A percentile compares a stretch with the other conserved stretches of the same genome.
These are phyloP conservation scores for Macroramphosus scolopax DNA, from an alignment of 2,797 vertebrate species.

Conservation along the genomic window DNA sequence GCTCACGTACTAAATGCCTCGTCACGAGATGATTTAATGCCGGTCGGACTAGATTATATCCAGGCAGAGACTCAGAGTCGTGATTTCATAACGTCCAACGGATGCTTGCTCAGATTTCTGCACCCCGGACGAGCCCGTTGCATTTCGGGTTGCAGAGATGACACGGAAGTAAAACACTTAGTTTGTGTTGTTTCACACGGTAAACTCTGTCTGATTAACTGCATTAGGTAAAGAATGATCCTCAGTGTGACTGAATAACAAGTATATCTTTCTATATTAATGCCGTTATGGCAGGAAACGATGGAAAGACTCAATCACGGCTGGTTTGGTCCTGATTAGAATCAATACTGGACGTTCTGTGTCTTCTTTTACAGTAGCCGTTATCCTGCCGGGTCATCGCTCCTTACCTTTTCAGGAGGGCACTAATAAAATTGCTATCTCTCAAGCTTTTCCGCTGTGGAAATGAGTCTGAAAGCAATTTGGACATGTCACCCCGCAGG, in stretches of 20 bases:
- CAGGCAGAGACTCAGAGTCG: conserved; percentile 2
- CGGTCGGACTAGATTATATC: conserved; percentile 33
- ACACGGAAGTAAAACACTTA: conserved; percentile 28
- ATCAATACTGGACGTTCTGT: conserved; percentile 36
- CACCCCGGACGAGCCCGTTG: conserved; percentile 1
- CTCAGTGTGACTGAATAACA: conserved; percentile 55
- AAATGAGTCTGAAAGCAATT: conserved; percentile 81
- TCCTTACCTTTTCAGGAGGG: conserved; percentile 65
- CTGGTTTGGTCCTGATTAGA: conserved; percentile 41
- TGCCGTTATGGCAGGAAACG: conserved; percentile 30
- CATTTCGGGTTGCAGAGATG: conserved; percentile 14
- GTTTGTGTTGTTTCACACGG: conserved; percentile 57
- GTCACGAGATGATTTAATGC: conserved; percentile 23
- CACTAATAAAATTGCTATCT: conserved; percentile 73
- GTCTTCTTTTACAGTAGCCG: conserved; percentile 57
- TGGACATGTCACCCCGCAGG: conserved; percentile 73
- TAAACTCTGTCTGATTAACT: conserved; percentile 65
- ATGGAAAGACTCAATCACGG: conserved; percentile 32
- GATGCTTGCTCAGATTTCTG: conserved; percentile 11
- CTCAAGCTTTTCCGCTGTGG: conserved; percentile 62
- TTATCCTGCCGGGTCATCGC: conserved; percentile 61
- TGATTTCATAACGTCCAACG: conserved; percentile 16
- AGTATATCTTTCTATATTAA: conserved; percentile 57
- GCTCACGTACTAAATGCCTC: conserved; percentile 12
- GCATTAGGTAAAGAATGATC: conserved; percentile 50